phyloP scores from a whole-genome alignment of 2,113 vertebrate species.

The Lamprologus ornatipinnis region DNA sequence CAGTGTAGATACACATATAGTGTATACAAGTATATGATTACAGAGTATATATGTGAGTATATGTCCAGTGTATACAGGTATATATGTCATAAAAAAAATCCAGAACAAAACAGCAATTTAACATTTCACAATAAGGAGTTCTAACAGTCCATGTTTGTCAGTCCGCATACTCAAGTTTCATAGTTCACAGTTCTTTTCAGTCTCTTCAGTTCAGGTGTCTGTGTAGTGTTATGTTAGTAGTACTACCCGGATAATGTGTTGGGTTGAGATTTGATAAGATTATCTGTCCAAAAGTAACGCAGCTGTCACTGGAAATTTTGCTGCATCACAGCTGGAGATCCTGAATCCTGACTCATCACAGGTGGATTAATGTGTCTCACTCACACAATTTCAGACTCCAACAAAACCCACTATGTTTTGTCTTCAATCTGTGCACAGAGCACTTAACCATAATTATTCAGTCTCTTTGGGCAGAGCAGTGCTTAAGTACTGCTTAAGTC shows the following conservation, averaged over 20 bases:
- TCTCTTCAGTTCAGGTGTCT: not conserved
- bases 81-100: not conserved
- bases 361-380: not conserved
- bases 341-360: not conserved
- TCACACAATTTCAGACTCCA: not conserved
- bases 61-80: not conserved
- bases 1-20: not conserved
- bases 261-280: not conserved
- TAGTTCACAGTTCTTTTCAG: not conserved
- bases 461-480: not conserved
- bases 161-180: not conserved
- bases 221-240: not conserved
- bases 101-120: not conserved
- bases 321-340: not conserved
- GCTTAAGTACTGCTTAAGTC: not conserved
- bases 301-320: not conserved
- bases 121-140: not conserved
- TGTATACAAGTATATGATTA: not conserved
- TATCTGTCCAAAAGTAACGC: not conserved
- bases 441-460: not conserved
- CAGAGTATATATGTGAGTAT: not conserved
- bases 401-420: not conserved
- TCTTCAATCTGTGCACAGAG: not conserved
- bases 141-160: not conserved
- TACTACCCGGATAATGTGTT: fast-evolving